Conservation (phyloP, 2,113 vertebrate species). For the Zosterops pallidus region DNA sequence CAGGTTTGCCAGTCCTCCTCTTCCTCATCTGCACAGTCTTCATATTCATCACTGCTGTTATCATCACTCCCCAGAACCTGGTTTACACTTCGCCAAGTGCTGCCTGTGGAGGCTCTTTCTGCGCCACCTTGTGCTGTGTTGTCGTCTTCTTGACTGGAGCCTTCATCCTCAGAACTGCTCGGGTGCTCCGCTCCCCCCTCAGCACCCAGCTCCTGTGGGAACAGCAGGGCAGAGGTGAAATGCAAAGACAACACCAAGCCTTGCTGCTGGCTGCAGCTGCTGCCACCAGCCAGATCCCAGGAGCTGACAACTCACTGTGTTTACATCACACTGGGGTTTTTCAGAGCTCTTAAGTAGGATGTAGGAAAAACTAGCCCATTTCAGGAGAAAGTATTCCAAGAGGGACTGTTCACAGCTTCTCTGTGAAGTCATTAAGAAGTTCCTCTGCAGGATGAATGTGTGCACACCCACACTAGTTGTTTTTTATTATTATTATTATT, state of each 20-base stretch:
- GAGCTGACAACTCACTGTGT: neutral
- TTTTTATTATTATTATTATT: too few relatives aligned
- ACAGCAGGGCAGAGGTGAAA: neutral
- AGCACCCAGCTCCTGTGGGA: conserved; percentile 70
- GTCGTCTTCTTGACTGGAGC: neutral
- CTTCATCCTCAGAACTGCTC: conserved; percentile 15
- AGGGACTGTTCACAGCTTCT: neutral
- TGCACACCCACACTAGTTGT: neutral
- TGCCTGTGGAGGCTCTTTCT: neutral
- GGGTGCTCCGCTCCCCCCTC: neutral
- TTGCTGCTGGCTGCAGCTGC: neutral
- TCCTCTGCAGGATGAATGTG: neutral
- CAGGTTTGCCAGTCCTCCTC: conserved; percentile 86
- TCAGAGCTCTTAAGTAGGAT: neutral
- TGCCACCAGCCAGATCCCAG: neutral
- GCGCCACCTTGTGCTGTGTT: neutral
- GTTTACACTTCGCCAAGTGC: neutral
- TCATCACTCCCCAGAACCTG: conserved; percentile 9
- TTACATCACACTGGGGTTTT: neutral
- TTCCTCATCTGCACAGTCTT: conserved; percentile 81
- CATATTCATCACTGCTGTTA: conserved; percentile 68
- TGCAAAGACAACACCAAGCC: neutral
- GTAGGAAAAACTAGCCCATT: neutral
- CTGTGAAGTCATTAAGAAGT: neutral
- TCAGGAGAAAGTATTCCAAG: neutral